A percentile compares a stretch with the other conserved stretches of the same genome.
phyloP scores from a whole-genome alignment of 2,888 invertebrate genomes.

The Mythimna vitellina region DNA sequence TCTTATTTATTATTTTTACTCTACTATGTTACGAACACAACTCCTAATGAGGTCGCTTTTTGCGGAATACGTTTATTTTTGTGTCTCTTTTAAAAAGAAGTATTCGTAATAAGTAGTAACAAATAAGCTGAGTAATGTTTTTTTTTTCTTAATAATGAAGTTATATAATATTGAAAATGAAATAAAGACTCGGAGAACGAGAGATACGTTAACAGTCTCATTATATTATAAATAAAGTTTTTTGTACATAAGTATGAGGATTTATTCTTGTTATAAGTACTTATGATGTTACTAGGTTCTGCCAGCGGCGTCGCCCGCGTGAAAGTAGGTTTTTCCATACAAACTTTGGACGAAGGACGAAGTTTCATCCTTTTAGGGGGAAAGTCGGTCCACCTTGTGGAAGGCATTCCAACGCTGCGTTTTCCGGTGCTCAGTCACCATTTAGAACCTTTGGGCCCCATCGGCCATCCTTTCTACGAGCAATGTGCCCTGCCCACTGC shows the following conservation, averaged over 20 bases:
- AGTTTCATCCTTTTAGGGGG: too few relatives aligned
- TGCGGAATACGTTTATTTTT: slow-evolving; percentile 27
- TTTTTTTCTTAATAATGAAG: slow-evolving; percentile 26
- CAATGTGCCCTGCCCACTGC: too few relatives aligned
- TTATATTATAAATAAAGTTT: slow-evolving; percentile 7
- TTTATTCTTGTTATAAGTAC: background rate
- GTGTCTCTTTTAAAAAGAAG: slow-evolving; percentile 7
- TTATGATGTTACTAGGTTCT: too few relatives aligned
- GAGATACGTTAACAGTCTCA: slow-evolving; percentile 10
- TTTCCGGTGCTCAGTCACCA: too few relatives aligned
- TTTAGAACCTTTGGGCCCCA: too few relatives aligned
- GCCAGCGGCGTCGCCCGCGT: too few relatives aligned
- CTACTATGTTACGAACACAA: slow-evolving; percentile 34
- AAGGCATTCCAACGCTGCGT: too few relatives aligned
- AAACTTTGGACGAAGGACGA: too few relatives aligned
- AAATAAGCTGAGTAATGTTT: slow-evolving; percentile 6
- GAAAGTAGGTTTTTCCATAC: too few relatives aligned
- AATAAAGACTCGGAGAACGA: background rate
- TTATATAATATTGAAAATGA: background rate
- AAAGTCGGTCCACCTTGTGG: too few relatives aligned
- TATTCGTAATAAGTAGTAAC: slow-evolving; percentile 1
- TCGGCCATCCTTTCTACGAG: too few relatives aligned
- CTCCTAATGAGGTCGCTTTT: slow-evolving; percentile 43
- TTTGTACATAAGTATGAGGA: background rate
- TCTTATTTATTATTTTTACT: slow-evolving; percentile 52